Evolutionary conservation across 1,140 invertebrate genomes (phyloP).

Genomic region (Drosophila malerkotliana): DNA sequence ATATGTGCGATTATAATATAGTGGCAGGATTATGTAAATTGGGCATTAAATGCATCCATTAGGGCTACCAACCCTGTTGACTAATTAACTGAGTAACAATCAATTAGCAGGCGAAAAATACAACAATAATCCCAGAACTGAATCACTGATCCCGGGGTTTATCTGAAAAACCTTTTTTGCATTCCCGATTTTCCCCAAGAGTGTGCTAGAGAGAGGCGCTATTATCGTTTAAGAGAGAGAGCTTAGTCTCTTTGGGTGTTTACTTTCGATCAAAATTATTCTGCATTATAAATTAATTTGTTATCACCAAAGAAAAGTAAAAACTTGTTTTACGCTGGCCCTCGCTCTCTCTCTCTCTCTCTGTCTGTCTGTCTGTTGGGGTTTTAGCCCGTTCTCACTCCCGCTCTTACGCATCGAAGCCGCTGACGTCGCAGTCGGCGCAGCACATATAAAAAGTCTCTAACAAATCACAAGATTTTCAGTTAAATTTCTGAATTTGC

Average conservation of each 20-base stretch:
- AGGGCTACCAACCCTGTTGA: neutral
- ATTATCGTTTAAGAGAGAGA: neutral
- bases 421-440: conserved; percentile 45
- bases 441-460: conserved; percentile 79
- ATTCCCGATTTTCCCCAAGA: conserved; percentile 2
- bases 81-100: conserved; percentile 27
- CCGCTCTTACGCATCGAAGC: conserved; percentile 45
- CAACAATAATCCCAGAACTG: conserved; percentile 24
- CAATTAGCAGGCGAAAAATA: conserved; percentile 22
- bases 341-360: conserved; percentile 32
- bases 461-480: conserved; percentile 83
- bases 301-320: conserved; percentile 62
- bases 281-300: conserved; percentile 76
- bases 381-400: conserved; percentile 21
- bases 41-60: neutral
- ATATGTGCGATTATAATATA: conserved; percentile 7
- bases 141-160: conserved; percentile 38
- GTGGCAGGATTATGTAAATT: conserved; percentile 52
- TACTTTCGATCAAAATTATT: conserved; percentile 15
- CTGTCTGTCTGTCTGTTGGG: neutral
- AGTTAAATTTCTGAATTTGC: conserved; percentile 80
- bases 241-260: neutral
- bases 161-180: conserved; percentile 5
- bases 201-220: neutral
- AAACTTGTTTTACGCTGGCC: conserved; percentile 30